Evolutionary conservation across 1,140 invertebrate species (phyloP), one percentile per base, ranked within the genome.

Genomic region (Magallana gigas): DNA sequence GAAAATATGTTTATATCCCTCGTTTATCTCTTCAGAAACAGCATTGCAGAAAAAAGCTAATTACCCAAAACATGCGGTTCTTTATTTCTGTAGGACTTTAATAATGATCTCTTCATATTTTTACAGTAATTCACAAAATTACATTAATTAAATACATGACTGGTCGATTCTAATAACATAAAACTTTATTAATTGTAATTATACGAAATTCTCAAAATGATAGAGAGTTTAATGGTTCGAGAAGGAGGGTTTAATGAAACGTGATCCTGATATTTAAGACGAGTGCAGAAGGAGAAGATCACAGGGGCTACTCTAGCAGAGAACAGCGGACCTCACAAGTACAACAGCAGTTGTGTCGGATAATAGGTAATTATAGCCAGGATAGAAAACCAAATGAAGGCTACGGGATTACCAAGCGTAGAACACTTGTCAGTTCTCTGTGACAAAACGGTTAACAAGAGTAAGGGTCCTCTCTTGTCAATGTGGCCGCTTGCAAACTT

Each of bases 181-280:
- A 62, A 29, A 76, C 36, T 76, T 76, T 76, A 76, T 76, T 76
- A 76, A 76, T 76, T 76, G 36, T 29, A 76, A 76, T 76, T 76
- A 76, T 76, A 29, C 36, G 23, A 76, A 76, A 29, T 76, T 76
- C 68, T 76, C 23, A 23, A 62, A 23, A 29, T 76, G 68, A 76
- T 76, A 29, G 23, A 76, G 68, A 29, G 68, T 76, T 76, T 76
- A 76, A 76, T 76, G 68, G 36, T 76, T 29, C 68, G 68, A 12
- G 8, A 76, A 76, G 36, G 23, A 76, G 68, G 29, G 68, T 23
- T 76, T 29, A 76, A 76, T 76, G 68, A 76, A 76, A 76, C 36
- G 23, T 23, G 68, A 76, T 76, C 68, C 18, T 76, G 68, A 76
- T 76, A 76, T 29, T 29, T 11, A 76, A 76, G 36, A 76, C 68